Evolutionary conservation across 1,140 invertebrate species (phyloP).

Genomic region (Portunus trituberculatus): DNA sequence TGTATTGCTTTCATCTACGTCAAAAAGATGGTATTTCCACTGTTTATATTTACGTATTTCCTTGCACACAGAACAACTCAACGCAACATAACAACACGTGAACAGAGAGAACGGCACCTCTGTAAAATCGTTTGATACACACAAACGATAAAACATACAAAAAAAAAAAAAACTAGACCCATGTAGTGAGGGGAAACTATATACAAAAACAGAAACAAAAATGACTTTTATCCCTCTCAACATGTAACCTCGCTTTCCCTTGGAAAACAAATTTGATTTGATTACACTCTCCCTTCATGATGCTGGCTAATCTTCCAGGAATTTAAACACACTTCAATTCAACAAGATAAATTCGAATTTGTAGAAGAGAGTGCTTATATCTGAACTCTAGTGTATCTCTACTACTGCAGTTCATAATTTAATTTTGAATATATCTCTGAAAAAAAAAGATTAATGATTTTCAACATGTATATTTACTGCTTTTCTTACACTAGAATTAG

Average conservation of each 20-base stretch:
- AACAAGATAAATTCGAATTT: no score
- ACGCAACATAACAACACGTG: not conserved
- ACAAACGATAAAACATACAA: not conserved
- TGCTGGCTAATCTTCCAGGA: no score
- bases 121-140: constrained; percentile 1
- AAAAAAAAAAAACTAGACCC: not conserved
- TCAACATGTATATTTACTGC: no score
- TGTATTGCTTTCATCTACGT: no score
- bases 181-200: not conserved
- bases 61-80: not conserved
- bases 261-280: not conserved
- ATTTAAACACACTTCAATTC: no score
- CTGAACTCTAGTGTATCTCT: no score
- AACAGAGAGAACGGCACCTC: not conserved
- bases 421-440: no score
- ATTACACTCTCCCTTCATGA: not conserved
- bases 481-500: no score
- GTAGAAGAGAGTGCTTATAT: no score
- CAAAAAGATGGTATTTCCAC: not conserved
- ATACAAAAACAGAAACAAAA: not conserved
- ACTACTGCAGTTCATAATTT: no score
- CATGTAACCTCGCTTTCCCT: not conserved
- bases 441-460: no score
- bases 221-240: not conserved
- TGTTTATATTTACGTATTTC: not conserved